Conservation (phyloP, 1,140 invertebrate species). For the Laodelphax striatellus region DNA sequence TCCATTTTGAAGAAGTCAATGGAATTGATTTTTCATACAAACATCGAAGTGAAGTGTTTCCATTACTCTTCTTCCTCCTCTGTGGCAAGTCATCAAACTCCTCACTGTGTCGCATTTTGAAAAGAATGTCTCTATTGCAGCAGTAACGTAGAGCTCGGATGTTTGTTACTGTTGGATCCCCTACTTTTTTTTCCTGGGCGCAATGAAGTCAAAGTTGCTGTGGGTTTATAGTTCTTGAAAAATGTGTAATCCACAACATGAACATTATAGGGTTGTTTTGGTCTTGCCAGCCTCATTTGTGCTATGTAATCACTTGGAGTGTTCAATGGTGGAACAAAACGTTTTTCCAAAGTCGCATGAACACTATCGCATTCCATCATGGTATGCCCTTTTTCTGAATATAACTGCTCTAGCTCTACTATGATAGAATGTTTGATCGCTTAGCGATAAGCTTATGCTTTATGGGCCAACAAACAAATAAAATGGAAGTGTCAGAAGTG, state of each 20-base stretch:
- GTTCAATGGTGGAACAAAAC: conserved; percentile 13
- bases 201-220: conserved; percentile 8
- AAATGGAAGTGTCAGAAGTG: no score
- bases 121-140: neutral
- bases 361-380: conserved; percentile 26
- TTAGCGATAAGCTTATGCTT: no score
- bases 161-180: conserved; percentile 3
- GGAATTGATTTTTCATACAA: no score
- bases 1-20: no score
- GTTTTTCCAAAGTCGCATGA: conserved; percentile 1
- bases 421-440: conserved; percentile 1
- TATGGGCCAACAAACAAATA: no score
- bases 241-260: conserved; percentile 11
- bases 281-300: conserved; percentile 10
- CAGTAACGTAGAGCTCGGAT: neutral
- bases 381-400: conserved; percentile 25
- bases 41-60: no score
- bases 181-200: conserved; percentile 4
- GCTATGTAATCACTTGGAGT: conserved; percentile 12
- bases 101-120: neutral
- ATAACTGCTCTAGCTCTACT: conserved; percentile 3
- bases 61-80: no score
- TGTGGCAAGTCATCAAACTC: no score
- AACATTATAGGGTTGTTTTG: conserved; percentile 14
- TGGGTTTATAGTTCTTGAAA: conserved; percentile 10